These are phyloP conservation scores for Pangasius djambal DNA, from an alignment of 2,797 vertebrate genomes.

Conservation along the genomic window DNA sequence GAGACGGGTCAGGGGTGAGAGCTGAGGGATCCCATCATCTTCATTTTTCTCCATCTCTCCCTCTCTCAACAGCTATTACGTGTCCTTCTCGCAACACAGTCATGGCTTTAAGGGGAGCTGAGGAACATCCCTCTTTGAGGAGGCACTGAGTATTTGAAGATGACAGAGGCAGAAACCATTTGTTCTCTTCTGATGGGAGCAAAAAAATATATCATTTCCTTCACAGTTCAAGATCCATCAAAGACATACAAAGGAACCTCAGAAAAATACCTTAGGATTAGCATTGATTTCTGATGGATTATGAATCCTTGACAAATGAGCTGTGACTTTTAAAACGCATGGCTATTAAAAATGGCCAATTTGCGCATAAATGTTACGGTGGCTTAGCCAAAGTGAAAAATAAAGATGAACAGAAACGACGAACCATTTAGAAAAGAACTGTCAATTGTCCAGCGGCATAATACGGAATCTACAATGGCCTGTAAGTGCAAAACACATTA, in stretches of 20 bases:
- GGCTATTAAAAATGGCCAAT: background rate
- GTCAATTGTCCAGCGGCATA: background rate
- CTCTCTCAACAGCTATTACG: constrained; percentile 21
- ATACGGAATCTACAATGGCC: background rate
- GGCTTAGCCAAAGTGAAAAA: constrained; percentile 5
- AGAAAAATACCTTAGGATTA: background rate
- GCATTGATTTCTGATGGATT: constrained; percentile 20
- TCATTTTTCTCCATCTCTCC: constrained; percentile 16
- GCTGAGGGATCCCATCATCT: background rate
- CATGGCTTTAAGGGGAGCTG: constrained; percentile 33
- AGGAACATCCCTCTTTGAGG: constrained; percentile 28
- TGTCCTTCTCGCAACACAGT: constrained; percentile 10
- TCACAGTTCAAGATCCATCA: constrained; percentile 3
- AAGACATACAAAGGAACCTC: background rate
- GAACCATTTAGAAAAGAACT: background rate
- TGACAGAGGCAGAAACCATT: constrained; percentile 16
- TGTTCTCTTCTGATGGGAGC: constrained; percentile 15
- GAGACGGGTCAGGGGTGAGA: constrained; percentile 25
- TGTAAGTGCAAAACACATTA: background rate
- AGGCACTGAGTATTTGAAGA: constrained; percentile 8
- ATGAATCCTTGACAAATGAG: constrained; percentile 20
- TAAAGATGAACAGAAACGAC: background rate
- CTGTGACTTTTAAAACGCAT: constrained; percentile 22
- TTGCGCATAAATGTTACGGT: background rate
- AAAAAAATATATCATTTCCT: background rate